phyloP scores from a whole-genome alignment of 1,140 invertebrate species.

The Solenopsis invicta region DNA sequence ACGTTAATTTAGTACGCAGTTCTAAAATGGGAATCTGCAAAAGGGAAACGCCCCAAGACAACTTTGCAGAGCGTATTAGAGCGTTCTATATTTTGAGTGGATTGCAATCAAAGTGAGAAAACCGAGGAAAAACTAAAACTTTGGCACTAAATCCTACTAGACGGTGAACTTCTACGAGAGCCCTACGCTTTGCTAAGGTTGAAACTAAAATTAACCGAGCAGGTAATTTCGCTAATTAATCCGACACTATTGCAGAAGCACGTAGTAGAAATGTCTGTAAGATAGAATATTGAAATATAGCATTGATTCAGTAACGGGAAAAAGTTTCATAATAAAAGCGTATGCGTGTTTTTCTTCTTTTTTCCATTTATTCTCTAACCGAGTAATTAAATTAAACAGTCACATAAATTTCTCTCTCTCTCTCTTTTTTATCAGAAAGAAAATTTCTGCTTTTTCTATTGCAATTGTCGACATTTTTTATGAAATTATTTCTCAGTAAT shows the following conservation, averaged over 20 bases:
- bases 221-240: conserved; percentile 34
- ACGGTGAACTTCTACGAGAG: not conserved
- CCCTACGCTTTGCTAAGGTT: conserved; percentile 5
- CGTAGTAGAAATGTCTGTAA: not conserved
- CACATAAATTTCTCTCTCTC: not conserved
- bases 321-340: not conserved
- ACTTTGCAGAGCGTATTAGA: conserved; percentile 6
- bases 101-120: conserved; percentile 45
- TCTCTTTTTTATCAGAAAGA: not conserved
- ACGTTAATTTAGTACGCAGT: conserved; percentile 44
- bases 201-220: conserved; percentile 7
- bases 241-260: conserved; percentile 4
- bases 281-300: conserved; percentile 9
- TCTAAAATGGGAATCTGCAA: conserved; percentile 18
- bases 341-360: not conserved
- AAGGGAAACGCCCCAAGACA: conserved; percentile 32
- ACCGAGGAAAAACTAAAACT: conserved; percentile 24
- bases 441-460: not conserved
- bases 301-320: not conserved
- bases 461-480: not conserved
- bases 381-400: not conserved
- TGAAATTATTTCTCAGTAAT: not conserved
- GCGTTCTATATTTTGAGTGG: not conserved
- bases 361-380: not conserved
- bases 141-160: conserved; percentile 15